phyloP scores from a whole-genome alignment of 2,797 vertebrate species.

The Protonibea diacanthus region DNA sequence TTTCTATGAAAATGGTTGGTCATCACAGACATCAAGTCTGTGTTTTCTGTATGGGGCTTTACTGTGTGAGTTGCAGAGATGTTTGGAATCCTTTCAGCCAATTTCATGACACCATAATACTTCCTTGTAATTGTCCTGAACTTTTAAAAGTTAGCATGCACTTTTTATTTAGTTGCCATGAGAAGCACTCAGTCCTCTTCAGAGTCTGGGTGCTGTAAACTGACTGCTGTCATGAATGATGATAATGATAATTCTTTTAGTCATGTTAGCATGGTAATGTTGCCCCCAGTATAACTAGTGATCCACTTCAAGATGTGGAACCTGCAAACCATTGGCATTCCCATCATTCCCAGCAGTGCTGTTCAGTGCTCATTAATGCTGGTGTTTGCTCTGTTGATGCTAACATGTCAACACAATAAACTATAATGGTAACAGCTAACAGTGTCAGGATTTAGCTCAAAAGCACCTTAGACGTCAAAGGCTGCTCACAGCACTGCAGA shows the following conservation, averaged over 20 bases:
- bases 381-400: too few species aligned
- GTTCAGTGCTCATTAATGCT: too few species aligned
- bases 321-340: too few species aligned
- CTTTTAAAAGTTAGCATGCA: background rate
- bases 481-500: background rate
- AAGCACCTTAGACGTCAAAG: background rate
- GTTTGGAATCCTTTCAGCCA: background rate
- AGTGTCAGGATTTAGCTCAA: background rate
- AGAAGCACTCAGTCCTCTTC: background rate
- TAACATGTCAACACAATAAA: background rate
- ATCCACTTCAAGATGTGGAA: too few species aligned
- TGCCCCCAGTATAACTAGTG: too few species aligned
- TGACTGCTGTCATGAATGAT: too few species aligned
- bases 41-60: too few species aligned
- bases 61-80: background rate
- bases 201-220: background rate
- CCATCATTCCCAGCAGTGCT: too few species aligned
- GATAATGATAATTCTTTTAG: too few species aligned
- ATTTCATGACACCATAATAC: background rate
- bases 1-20: background rate
- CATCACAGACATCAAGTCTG: background rate
- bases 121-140: background rate
- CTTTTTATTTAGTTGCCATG: too few species aligned
- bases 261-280: too few species aligned
- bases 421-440: background rate